These are phyloP conservation scores for Eupristina koningsbergeri DNA, from an alignment of 1,140 invertebrate species.

Conservation along the genomic window DNA sequence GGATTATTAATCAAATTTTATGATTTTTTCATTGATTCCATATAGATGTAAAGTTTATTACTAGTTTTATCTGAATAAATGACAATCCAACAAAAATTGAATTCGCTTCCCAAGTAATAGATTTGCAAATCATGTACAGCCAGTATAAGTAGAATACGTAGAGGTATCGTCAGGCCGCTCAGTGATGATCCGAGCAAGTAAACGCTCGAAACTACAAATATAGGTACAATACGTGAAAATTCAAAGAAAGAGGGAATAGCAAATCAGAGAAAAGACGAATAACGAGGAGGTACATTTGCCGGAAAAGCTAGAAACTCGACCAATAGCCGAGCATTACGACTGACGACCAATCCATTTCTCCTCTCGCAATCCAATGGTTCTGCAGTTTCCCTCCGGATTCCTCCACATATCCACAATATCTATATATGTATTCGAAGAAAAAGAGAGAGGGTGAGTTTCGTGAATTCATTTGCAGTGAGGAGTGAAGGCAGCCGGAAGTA, in stretches of 20 bases:
- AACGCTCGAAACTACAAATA: not conserved
- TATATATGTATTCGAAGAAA: slow-evolving; percentile 30
- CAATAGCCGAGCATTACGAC: slow-evolving; percentile 35
- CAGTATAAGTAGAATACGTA: not conserved
- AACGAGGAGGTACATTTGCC: slow-evolving; percentile 14
- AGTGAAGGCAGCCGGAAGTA: slow-evolving; percentile 16
- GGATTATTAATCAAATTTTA: too few relatives aligned
- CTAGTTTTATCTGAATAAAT: too few relatives aligned
- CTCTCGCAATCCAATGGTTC: slow-evolving; percentile 39
- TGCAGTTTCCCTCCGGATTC: slow-evolving; percentile 6
- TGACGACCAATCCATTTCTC: slow-evolving; percentile 37
- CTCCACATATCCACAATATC: not conserved
- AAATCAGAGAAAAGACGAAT: slow-evolving; percentile 42
- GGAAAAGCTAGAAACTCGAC: slow-evolving; percentile 44
- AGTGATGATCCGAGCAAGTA: not conserved
- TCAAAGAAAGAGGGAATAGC: not conserved
- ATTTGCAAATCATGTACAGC: not conserved
- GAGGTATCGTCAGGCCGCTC: not conserved
- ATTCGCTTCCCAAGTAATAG: too few relatives aligned
- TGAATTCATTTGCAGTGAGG: slow-evolving; percentile 57
- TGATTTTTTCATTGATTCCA: too few relatives aligned
- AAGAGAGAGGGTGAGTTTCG: slow-evolving; percentile 57
- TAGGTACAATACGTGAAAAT: slow-evolving; percentile 1
- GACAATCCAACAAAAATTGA: too few relatives aligned
- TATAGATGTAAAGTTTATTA: too few relatives aligned